Evolutionary conservation across 2,113 vertebrate species (phyloP).

Genomic region (Bujurquina vittata): DNA sequence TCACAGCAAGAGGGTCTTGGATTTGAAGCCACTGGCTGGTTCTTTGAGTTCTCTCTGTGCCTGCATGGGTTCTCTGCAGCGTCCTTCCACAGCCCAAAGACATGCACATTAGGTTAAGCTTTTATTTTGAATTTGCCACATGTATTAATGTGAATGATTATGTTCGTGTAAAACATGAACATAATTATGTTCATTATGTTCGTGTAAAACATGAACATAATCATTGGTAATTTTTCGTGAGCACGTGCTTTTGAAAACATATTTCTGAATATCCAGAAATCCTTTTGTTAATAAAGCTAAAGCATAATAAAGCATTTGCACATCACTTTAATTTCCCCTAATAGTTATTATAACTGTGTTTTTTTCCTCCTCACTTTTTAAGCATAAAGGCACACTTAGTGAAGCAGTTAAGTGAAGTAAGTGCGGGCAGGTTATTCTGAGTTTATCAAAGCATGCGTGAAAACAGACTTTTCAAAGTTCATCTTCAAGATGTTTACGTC

Average conservation of each 20-base stretch:
- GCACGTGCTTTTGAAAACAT: background rate
- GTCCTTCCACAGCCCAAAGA: background rate
- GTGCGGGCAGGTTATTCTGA: background rate
- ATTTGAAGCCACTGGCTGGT: background rate
- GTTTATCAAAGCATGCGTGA: background rate
- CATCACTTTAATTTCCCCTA: too few species aligned
- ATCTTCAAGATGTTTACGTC: background rate
- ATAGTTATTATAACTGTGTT: background rate
- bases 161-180: background rate
- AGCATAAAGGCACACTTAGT: background rate
- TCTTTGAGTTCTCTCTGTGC: background rate
- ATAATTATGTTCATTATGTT: background rate
- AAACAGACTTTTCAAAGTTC: background rate
- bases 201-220: background rate
- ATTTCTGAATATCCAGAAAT: background rate
- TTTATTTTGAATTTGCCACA: background rate
- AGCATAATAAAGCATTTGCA: too few species aligned
- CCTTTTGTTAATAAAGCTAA: background rate
- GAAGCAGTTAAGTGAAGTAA: background rate
- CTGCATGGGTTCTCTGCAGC: background rate
- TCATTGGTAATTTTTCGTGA: background rate
- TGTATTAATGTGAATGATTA: fast-evolving
- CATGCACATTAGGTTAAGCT: background rate
- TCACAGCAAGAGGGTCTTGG: background rate
- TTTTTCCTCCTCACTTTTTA: background rate